Evolutionary conservation across 2,888 invertebrate species (phyloP).

Genomic region (Adelphocoris suturalis): DNA sequence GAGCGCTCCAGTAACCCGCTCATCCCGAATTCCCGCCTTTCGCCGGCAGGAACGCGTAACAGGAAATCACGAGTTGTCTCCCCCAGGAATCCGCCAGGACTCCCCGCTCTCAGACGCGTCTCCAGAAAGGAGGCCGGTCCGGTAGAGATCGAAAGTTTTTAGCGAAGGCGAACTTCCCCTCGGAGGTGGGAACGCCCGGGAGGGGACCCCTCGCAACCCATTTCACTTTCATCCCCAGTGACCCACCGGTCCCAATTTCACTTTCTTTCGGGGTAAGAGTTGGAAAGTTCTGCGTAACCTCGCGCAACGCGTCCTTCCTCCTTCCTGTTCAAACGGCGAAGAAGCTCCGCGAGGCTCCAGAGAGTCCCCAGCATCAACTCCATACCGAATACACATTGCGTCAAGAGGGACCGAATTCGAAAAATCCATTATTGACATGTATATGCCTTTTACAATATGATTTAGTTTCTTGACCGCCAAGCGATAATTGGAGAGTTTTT

Average conservation of each 20-base stretch:
- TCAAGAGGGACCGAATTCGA: too few relatives aligned
- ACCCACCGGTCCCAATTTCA: conserved; percentile 38
- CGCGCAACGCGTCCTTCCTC: not conserved
- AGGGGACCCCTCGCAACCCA: not conserved
- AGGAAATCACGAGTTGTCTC: not conserved
- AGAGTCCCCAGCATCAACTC: too few relatives aligned
- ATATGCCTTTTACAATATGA: too few relatives aligned
- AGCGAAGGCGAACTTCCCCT: not conserved
- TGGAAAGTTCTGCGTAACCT: conserved; percentile 44
- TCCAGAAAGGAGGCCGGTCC: not conserved
- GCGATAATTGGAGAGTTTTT: too few relatives aligned
- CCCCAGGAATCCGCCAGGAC: not conserved
- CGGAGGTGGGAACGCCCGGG: not conserved
- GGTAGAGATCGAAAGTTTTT: conserved; percentile 24
- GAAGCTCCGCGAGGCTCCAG: too few relatives aligned
- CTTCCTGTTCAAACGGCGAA: not conserved
- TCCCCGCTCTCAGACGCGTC: not conserved
- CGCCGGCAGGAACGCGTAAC: not conserved
- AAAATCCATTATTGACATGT: too few relatives aligned
- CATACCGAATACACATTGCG: too few relatives aligned
- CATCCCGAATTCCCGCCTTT: not conserved
- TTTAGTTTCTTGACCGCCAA: too few relatives aligned
- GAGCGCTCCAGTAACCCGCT: conserved; percentile 17
- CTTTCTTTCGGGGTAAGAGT: conserved; percentile 35
- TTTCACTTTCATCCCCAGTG: conserved; percentile 55